These are phyloP conservation scores for Megalops atlanticus DNA, from an alignment of 2,113 vertebrate genomes.

Conservation along the genomic window DNA sequence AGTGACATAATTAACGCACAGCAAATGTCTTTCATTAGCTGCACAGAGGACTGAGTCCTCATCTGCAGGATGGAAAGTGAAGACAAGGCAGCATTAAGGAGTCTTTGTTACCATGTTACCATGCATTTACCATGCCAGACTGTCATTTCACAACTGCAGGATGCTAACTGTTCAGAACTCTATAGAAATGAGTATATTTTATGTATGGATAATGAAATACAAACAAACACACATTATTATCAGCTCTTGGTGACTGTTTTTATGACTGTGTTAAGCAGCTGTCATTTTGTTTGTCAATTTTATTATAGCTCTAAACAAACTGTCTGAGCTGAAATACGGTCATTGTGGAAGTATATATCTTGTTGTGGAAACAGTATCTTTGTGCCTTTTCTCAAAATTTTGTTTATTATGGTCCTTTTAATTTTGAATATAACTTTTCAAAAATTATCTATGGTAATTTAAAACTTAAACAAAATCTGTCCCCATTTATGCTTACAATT, in stretches of 20 bases:
- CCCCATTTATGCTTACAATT: too few relatives aligned
- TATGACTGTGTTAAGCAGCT: not conserved
- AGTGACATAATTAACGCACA: constrained; percentile 20
- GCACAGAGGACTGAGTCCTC: not conserved
- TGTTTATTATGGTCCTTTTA: not conserved
- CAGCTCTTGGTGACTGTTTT: not conserved
- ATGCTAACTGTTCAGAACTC: not conserved
- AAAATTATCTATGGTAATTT: too few relatives aligned
- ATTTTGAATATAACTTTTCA: not conserved
- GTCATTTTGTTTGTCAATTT: not conserved
- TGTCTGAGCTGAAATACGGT: not conserved
- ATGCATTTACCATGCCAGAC: not conserved
- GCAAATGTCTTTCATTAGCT: constrained; percentile 27
- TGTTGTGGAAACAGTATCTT: not conserved
- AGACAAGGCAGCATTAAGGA: not conserved
- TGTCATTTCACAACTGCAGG: not conserved
- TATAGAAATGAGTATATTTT: not conserved
- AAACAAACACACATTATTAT: not conserved
- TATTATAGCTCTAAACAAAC: not conserved
- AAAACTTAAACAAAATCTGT: too few relatives aligned
- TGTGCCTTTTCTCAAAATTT: not conserved
- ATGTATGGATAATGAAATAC: not conserved
- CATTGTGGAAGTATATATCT: not conserved
- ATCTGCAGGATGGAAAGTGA: not conserved
- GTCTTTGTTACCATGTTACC: not conserved